Evolutionary conservation across 2,113 vertebrate species (phyloP).

Genomic region (Clarias macrocephalus): DNA sequence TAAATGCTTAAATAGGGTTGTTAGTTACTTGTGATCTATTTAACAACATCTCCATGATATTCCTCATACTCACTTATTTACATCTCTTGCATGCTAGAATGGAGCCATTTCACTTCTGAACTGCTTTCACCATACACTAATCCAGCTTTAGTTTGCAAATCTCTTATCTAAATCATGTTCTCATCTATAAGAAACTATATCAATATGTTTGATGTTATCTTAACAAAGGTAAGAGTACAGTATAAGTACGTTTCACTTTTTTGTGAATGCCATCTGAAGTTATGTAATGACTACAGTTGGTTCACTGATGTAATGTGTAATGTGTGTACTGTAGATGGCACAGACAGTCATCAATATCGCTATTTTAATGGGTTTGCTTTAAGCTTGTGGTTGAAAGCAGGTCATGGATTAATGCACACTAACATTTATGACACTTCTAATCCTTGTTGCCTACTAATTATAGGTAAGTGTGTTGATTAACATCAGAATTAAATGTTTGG

Average conservation of each 20-base stretch:
- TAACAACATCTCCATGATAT: not conserved
- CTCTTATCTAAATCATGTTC: not conserved
- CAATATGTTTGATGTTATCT: no score
- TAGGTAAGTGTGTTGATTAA: not conserved
- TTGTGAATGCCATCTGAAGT: not conserved
- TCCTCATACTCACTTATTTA: not conserved
- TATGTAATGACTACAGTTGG: not conserved
- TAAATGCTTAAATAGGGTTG: not conserved
- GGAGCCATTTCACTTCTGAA: not conserved
- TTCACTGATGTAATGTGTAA: not conserved
- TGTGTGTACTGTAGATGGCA: no score
- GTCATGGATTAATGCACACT: not conserved
- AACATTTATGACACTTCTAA: not conserved
- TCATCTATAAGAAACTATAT: conserved; percentile 10
- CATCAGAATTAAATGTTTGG: not conserved
- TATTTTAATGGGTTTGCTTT: not conserved
- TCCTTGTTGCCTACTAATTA: not conserved
- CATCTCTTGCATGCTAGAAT: conserved; percentile 9
- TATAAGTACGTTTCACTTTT: not conserved
- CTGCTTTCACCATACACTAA: not conserved
- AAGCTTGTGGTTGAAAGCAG: not conserved
- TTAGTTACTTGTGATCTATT: not conserved
- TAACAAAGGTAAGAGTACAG: not conserved
- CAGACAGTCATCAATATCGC: not conserved
- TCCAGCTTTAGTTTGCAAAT: not conserved